phyloP scores from a whole-genome alignment of 2,797 vertebrate species.

The Peromyscus melanophrys region DNA sequence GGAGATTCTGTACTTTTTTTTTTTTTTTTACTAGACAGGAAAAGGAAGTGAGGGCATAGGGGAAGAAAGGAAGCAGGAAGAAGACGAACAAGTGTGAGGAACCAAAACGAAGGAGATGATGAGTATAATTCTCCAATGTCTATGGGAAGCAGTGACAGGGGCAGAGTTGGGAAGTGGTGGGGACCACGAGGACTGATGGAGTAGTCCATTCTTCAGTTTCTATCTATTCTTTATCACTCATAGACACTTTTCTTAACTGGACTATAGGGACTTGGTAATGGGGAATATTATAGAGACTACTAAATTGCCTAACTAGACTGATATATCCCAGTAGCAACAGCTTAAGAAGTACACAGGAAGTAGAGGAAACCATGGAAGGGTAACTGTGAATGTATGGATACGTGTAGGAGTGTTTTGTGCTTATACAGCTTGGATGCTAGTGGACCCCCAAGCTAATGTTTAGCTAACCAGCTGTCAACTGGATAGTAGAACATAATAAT shows the following conservation, averaged over 20 bases:
- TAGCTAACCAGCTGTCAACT: not conserved
- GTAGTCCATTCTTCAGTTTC: not conserved
- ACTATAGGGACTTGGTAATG: not conserved
- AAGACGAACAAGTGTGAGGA: not conserved
- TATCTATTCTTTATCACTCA: not conserved
- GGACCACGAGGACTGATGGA: not conserved
- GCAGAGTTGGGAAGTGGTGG: not conserved
- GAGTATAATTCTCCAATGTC: not conserved
- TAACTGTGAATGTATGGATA: not conserved
- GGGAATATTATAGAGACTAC: not conserved
- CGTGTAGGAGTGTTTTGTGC: not conserved
- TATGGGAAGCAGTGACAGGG: rapidly evolving
- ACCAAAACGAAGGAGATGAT: not conserved
- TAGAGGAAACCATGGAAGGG: not conserved
- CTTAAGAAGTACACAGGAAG: not conserved
- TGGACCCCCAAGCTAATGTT: not conserved
- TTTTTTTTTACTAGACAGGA: not conserved
- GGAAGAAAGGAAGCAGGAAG: not conserved
- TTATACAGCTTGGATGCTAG: not conserved
- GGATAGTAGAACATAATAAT: not conserved
- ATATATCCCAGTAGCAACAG: not conserved
- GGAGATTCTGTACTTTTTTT: not conserved
- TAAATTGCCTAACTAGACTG: not conserved
- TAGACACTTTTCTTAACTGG: not conserved
- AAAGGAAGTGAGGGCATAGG: not conserved